phyloP scores from a whole-genome alignment of 1,140 invertebrate species.

The Lucilia cuprina region DNA sequence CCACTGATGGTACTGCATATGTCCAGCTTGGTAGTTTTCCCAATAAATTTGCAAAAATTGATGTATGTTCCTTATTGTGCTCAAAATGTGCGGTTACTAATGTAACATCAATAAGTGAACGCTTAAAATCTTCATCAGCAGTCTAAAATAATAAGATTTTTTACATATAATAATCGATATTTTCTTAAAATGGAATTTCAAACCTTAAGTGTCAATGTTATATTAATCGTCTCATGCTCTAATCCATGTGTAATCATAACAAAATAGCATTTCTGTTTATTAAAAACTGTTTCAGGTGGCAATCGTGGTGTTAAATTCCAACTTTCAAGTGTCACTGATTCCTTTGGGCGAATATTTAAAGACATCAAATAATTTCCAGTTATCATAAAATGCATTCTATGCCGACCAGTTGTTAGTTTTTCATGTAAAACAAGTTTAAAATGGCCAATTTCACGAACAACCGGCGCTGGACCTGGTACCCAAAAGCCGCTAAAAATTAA shows the following conservation, averaged over 20 bases:
- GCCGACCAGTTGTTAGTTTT: conserved; percentile 39
- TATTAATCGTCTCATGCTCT: conserved; percentile 43
- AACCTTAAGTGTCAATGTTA: neutral
- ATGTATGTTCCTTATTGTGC: conserved; percentile 36
- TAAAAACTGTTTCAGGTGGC: conserved; percentile 39
- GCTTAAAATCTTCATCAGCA: neutral
- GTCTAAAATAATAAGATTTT: neutral
- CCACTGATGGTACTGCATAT: conserved; percentile 50
- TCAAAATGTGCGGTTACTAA: neutral
- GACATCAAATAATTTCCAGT: conserved; percentile 52
- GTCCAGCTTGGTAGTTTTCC: conserved; percentile 57
- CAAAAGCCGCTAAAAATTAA: conserved; percentile 39
- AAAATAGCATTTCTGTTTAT: conserved; percentile 48
- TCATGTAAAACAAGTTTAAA: conserved; percentile 45
- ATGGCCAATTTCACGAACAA: conserved; percentile 44
- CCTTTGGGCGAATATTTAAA: conserved; percentile 52
- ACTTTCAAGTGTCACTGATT: conserved; percentile 43
- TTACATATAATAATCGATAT: neutral
- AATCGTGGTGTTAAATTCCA: conserved; percentile 47
- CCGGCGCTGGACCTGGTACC: conserved; percentile 54
- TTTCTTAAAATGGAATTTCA: neutral
- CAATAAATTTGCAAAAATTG: conserved; percentile 50
- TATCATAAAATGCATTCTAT: conserved; percentile 46
- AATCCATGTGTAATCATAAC: conserved; percentile 48
- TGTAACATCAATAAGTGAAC: neutral